Conservation (phyloP, 2,888 invertebrate genomes). For the Rhogogaster chlorosoma region DNA sequence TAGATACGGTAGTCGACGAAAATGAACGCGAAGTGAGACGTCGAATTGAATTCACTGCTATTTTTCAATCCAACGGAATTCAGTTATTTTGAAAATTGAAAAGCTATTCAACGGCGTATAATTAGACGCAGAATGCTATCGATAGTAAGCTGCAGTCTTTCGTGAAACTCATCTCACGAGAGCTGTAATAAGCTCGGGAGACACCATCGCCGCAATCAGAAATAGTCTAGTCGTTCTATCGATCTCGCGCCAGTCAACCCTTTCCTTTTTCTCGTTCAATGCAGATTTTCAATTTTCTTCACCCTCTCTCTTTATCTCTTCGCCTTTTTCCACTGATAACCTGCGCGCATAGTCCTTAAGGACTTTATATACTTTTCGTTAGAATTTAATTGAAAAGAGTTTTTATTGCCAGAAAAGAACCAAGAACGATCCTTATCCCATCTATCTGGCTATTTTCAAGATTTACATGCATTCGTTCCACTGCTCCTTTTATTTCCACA, state of each 20-base stretch:
- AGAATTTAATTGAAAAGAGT: constrained; percentile 34
- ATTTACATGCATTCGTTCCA: background rate
- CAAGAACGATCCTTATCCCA: background rate
- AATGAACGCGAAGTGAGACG: background rate
- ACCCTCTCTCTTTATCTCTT: background rate
- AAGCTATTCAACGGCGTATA: background rate
- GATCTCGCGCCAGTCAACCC: background rate
- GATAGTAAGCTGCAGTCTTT: background rate
- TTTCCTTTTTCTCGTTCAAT: constrained; percentile 26
- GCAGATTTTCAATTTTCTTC: constrained; percentile 38
- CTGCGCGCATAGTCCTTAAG: background rate
- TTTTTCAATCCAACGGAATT: background rate
- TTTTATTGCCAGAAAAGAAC: constrained; percentile 12
- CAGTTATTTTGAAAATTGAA: background rate
- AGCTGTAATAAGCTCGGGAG: constrained; percentile 6
- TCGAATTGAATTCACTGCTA: background rate
- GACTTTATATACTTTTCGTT: constrained; percentile 8
- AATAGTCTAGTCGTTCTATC: constrained; percentile 10
- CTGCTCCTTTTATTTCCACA: background rate
- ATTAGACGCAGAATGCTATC: background rate
- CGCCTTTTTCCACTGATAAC: background rate
- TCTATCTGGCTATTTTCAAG: background rate
- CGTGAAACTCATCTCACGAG: background rate
- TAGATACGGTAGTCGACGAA: background rate
- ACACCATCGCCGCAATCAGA: constrained; percentile 7